A percentile compares a stretch with the other conserved stretches of the same genome.
Evolutionary conservation across 2,888 invertebrate genomes (phyloP).

Genomic region (Blera fallax): DNA sequence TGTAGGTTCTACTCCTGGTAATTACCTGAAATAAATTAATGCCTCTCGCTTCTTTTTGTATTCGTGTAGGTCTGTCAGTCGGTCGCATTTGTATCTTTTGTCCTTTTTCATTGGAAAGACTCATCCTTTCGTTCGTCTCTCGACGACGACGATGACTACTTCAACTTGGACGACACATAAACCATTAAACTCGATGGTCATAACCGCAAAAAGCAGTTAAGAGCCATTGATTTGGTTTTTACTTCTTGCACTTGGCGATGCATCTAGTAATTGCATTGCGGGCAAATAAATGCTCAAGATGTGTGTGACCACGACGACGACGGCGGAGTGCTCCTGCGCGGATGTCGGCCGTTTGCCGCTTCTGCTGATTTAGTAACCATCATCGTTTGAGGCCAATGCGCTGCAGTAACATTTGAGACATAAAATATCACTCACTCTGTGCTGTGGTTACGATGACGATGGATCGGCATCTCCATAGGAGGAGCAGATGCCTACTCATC

Average conservation of each 20-base stretch:
- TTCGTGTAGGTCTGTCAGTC: not conserved
- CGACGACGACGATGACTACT: not conserved
- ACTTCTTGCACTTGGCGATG: conserved; percentile 41
- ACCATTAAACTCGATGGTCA: conserved; percentile 48
- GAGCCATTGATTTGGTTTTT: conserved; percentile 50
- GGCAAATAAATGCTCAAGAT: conserved; percentile 19
- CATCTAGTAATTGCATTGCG: conserved; percentile 44
- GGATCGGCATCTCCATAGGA: not conserved
- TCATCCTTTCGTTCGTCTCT: conserved; percentile 33
- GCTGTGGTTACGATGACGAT: conserved; percentile 26
- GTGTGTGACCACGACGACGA: not conserved
- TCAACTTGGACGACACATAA: conserved; percentile 7
- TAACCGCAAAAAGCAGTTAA: conserved; percentile 62
- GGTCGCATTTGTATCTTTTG: conserved; percentile 33
- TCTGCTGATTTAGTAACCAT: conserved; percentile 51
- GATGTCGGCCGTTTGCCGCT: conserved; percentile 19
- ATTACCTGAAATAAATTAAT: conserved; percentile 60
- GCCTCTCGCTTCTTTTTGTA: not conserved
- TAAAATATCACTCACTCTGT: conserved; percentile 46
- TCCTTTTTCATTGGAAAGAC: conserved; percentile 54
- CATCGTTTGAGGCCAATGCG: conserved; percentile 37
- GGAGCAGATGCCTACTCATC: not conserved
- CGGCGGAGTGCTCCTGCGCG: not conserved
- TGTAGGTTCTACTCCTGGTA: conserved; percentile 11
- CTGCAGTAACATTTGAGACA: conserved; percentile 38